Conservation (phyloP, 2,113 vertebrate genomes). For the Axis porcinus region DNA sequence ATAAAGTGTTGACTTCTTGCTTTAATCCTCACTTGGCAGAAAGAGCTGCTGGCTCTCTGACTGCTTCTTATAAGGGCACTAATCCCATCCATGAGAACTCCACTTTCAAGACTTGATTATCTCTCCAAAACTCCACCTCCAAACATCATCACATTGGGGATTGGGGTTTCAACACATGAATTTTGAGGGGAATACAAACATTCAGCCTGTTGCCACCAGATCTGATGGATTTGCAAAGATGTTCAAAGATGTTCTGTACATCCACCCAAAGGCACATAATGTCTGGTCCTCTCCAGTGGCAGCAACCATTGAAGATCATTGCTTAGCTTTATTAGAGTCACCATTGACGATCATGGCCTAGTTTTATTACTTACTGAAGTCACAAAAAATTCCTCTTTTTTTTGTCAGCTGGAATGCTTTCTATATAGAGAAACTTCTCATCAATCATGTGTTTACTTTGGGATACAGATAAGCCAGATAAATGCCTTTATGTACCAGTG, state of each 20-base stretch:
- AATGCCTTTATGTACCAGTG: neutral
- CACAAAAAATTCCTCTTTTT: neutral
- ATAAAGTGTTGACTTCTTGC: neutral
- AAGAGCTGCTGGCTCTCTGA: neutral
- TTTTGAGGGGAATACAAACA: neutral
- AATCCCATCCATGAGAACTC: neutral
- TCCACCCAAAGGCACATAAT: neutral
- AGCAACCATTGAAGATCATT: neutral
- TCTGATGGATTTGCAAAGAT: neutral
- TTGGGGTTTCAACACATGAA: neutral
- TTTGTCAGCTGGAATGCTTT: neutral
- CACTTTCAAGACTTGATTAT: neutral
- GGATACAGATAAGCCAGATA: neutral
- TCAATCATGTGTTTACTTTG: neutral
- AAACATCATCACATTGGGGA: neutral
- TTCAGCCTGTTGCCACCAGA: neutral
- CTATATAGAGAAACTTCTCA: neutral
- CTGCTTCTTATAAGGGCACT: neutral
- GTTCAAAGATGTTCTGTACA: neutral
- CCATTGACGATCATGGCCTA: neutral
- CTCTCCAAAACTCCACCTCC: neutral
- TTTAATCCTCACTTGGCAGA: neutral
- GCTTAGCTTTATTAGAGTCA: neutral
- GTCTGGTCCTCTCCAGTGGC: neutral
- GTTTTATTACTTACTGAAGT: neutral